These are phyloP conservation scores for Nibea albiflora DNA, from an alignment of 2,113 vertebrate species.

Conservation along the genomic window DNA sequence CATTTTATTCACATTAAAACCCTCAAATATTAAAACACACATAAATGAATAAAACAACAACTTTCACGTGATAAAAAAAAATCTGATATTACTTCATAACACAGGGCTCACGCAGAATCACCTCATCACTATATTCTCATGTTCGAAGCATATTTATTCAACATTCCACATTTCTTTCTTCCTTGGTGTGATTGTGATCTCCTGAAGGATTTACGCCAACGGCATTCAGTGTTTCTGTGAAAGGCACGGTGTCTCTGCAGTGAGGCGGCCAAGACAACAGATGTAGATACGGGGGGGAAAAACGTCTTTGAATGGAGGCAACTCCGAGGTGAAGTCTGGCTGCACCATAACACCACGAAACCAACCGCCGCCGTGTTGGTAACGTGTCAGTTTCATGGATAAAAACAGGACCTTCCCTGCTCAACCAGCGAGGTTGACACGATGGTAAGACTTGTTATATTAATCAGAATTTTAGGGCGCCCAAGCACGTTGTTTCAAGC, in stretches of 20 bases:
- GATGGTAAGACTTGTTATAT: too few relatives aligned
- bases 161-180: background rate
- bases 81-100: background rate
- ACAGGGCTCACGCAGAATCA: background rate
- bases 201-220: too few relatives aligned
- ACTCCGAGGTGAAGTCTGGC: background rate
- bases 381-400: background rate
- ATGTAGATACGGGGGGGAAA: background rate
- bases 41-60: background rate
- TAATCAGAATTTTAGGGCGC: background rate
- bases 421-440: background rate
- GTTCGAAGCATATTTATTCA: background rate
- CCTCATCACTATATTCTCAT: background rate
- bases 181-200: too few relatives aligned
- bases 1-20: background rate
- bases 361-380: background rate
- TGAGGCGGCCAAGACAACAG: background rate
- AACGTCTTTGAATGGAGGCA: conserved; percentile 5
- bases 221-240: background rate
- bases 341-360: background rate
- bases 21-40: background rate
- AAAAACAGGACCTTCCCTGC: background rate
- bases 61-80: background rate
- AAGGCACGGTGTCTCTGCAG: background rate
- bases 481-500: background rate